Percentiles rank a stretch among this genome's conserved stretches.
phyloP scores from a whole-genome alignment of 2,797 vertebrate genomes.

The Falco novaeseelandiae region DNA sequence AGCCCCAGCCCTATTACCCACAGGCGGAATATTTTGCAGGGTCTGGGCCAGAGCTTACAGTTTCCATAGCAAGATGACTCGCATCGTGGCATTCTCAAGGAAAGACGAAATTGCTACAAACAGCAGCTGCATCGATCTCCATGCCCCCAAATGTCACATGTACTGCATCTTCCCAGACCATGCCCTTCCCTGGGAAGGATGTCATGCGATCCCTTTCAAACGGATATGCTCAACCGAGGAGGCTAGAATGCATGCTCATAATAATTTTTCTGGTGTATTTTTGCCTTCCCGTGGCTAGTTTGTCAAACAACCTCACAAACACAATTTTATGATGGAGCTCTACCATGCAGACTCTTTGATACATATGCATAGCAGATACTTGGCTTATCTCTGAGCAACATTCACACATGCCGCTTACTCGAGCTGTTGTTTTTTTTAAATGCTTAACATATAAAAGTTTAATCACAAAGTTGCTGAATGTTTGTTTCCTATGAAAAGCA shows the following conservation, averaged over 20 bases:
- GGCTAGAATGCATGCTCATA: neutral
- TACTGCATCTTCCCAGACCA: neutral
- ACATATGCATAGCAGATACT: conserved; percentile 28
- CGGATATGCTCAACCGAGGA: neutral
- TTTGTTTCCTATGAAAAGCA: conserved; percentile 28
- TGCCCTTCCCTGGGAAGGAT: neutral
- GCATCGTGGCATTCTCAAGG: neutral
- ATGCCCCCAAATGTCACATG: neutral
- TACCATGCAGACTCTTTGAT: conserved; percentile 19
- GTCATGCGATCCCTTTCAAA: neutral
- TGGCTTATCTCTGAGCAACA: conserved; percentile 61
- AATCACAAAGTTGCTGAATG: conserved; percentile 21
- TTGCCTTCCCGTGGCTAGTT: neutral
- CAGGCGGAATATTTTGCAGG: neutral
- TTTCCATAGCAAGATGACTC: neutral
- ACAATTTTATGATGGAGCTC: neutral
- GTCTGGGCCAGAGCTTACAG: neutral
- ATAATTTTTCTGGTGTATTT: neutral
- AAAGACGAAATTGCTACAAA: neutral
- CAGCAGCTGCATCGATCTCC: neutral
- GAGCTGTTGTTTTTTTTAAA: neutral
- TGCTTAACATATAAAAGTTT: conserved; percentile 44
- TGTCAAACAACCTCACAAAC: neutral
- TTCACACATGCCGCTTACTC: conserved; percentile 7
- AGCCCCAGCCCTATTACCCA: neutral